Conservation (phyloP, 2,113 vertebrate species). For the Carassius carassius region DNA sequence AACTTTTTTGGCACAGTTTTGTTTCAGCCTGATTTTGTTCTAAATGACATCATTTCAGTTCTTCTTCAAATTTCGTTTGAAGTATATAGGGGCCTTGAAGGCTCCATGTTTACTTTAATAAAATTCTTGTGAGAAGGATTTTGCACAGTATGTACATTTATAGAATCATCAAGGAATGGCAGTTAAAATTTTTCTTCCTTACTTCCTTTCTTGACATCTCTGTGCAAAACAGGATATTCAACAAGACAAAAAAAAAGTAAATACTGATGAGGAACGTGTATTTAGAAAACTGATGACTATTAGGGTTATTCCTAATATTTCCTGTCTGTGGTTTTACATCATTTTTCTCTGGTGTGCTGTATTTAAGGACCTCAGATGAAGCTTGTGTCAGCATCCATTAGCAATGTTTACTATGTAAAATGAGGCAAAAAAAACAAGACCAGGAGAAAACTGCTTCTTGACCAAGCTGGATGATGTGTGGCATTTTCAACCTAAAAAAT, state of each 20-base stretch:
- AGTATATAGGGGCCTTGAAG: background rate
- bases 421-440: background rate
- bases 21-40: no score
- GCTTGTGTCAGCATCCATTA: background rate
- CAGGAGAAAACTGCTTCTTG: background rate
- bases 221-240: background rate
- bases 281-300: background rate
- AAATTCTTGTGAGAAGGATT: background rate
- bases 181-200: background rate
- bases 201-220: background rate
- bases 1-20: background rate
- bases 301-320: background rate
- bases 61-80: no score
- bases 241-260: background rate
- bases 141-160: background rate
- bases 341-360: background rate
- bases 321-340: background rate
- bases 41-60: no score
- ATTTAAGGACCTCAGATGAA: background rate
- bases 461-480: background rate
- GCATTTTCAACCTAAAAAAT: background rate
- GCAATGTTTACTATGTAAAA: conserved; percentile 2
- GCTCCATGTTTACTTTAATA: background rate
- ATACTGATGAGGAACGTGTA: background rate
- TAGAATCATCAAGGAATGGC: background rate